Percentiles rank a stretch among this genome's conserved stretches.
phyloP scores from a whole-genome alignment of 1,140 invertebrate species.

The Drosophila jambulina region DNA sequence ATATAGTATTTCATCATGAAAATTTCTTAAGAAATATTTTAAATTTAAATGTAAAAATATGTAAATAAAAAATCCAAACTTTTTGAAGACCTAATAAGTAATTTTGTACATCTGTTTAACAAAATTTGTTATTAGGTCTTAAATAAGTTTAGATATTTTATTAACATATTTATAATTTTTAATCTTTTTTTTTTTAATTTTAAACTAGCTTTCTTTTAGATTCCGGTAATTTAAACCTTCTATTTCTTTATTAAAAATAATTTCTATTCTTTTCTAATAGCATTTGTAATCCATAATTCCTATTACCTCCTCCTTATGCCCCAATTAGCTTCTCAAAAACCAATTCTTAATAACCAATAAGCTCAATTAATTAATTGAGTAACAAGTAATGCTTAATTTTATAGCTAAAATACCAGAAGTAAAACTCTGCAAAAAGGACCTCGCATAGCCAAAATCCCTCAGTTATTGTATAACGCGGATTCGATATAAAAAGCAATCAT shows the following conservation, averaged over 20 bases:
- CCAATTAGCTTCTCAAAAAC: neutral
- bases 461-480: constrained; percentile 22
- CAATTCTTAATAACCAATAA: neutral
- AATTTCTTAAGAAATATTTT: too few relatives aligned
- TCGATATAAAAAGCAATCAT: constrained; percentile 10
- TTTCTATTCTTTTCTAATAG: neutral
- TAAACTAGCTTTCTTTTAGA: neutral
- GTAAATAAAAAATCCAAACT: too few relatives aligned
- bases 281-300: too few relatives aligned
- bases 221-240: neutral
- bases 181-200: neutral
- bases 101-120: too few relatives aligned
- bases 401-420: neutral
- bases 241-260: neutral
- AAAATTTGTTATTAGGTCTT: too few relatives aligned
- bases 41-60: too few relatives aligned
- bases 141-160: neutral
- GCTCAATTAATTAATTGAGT: too few relatives aligned
- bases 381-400: too few relatives aligned
- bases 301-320: too few relatives aligned
- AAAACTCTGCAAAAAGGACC: neutral
- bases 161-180: neutral
- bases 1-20: too few relatives aligned
- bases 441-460: constrained; percentile 1
- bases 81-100: too few relatives aligned